Evolutionary conservation across 2,797 vertebrate genomes (phyloP).

Genomic region (Enteromius mattozi): DNA sequence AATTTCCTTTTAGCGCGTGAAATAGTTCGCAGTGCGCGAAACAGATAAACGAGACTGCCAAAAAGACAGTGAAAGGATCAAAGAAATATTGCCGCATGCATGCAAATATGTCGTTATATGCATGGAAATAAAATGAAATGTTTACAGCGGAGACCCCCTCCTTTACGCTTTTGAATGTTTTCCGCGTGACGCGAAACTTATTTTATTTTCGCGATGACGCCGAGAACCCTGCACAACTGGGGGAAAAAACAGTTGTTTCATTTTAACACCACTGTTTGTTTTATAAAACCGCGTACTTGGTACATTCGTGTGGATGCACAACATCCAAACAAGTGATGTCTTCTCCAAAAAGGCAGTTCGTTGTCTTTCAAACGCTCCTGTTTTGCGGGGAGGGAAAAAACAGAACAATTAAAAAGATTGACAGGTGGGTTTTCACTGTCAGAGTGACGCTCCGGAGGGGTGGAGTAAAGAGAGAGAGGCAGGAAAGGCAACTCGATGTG

Average conservation of each 20-base stretch:
- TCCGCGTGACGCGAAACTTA: slow-evolving; percentile 38
- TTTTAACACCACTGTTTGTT: not conserved
- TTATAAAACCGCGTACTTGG: not conserved
- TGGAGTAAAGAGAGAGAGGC: slow-evolving; percentile 94
- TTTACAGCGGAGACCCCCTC: not conserved
- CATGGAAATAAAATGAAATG: not conserved
- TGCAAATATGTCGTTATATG: not conserved
- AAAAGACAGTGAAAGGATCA: not conserved
- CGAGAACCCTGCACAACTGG: not conserved
- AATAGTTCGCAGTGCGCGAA: not conserved
- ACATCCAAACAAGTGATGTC: slow-evolving; percentile 39
- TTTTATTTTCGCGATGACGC: slow-evolving; percentile 15
- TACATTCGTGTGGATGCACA: not conserved
- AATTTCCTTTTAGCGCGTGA: not conserved
- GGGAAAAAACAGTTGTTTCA: not conserved
- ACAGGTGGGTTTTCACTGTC: slow-evolving; percentile 99
- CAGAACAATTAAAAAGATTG: slow-evolving; percentile 98
- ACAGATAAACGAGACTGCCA: not conserved
- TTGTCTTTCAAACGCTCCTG: slow-evolving; percentile 48
- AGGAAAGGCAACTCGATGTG: slow-evolving; percentile 97
- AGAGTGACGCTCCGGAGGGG: slow-evolving; percentile 98
- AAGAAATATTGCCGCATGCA: not conserved
- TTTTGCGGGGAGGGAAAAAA: slow-evolving; percentile 72
- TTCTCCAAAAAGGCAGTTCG: slow-evolving; percentile 42
- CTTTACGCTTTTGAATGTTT: slow-evolving; percentile 33